Conservation (phyloP, 1,140 invertebrate genomes). For the Caenorhabditis tropicalis region DNA sequence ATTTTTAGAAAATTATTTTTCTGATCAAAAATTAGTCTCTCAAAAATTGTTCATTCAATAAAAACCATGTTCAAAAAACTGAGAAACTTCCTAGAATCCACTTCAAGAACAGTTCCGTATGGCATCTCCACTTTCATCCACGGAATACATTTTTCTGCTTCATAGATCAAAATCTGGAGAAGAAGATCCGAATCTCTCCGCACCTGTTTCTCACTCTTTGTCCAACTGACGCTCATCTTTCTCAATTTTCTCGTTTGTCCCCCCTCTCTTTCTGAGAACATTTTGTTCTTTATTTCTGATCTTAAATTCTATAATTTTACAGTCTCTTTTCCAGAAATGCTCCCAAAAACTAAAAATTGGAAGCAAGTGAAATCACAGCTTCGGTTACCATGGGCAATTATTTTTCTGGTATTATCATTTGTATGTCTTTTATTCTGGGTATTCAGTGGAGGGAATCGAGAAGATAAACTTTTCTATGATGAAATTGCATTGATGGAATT, state of each 20-base stretch:
- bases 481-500: neutral
- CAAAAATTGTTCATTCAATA: too few relatives aligned
- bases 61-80: neutral
- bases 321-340: neutral
- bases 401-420: neutral
- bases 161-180: neutral
- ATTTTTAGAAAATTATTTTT: too few relatives aligned
- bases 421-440: neutral
- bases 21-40: too few relatives aligned
- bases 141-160: neutral
- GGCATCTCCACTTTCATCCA: too few relatives aligned
- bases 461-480: neutral
- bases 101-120: neutral
- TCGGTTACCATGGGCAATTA: neutral
- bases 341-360: neutral
- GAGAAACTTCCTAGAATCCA: neutral
- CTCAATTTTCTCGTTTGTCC: neutral
- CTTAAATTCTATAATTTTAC: too few relatives aligned
- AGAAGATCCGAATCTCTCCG: constrained; percentile 26
- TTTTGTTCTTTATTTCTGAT: neutral
- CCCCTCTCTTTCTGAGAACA: too few relatives aligned
- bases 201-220: constrained; percentile 20
- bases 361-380: constrained; percentile 3
- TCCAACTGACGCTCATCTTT: neutral
- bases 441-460: neutral